Evolutionary conservation across 1,140 invertebrate species (phyloP), one percentile per base, ranked within the genome.

Genomic region (Steinernema feltiae): DNA sequence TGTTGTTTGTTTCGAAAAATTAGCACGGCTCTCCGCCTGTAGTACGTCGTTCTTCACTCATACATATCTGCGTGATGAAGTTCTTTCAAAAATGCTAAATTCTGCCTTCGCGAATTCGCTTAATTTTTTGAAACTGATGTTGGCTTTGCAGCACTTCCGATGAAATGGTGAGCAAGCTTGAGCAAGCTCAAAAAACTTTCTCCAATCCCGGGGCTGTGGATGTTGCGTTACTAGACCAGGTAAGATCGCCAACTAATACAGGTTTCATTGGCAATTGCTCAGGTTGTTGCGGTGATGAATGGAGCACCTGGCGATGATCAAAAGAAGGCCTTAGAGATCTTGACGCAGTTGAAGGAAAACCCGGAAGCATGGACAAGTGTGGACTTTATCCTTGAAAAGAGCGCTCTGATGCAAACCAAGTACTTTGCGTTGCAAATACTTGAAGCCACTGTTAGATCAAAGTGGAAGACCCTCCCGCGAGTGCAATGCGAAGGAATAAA

Each of bases 381-480:
- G 74, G 97, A 99, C 89, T 95, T 95, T 70, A 99, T 99, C 87
- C 89, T 99, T 84, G 96, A 99, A 89, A 99, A 91, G 89, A 91
- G 91, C 18, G 89, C 86, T 86, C 97, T 98, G 87, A 94, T 97
- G 89, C 93, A 99, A 90, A 99, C 97, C 71, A 99, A 99, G 90
- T 99, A 98, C 88, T 99, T 97, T 90, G 97, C 96, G 29, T 89
- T 99, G 82, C 97, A 99, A 90, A 99, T 99, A 86, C 89, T 99
- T 80, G 97, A 99, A 89, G 94, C 96, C 90, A 93, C 98, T 1
- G 99, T 99, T 81, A 97, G 98, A 90, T 98, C 95, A 32, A 90
- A 95, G 87, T 99, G 97, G 97, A 99, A 99, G 91, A 93, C 96
- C 76, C 89, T 99, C 84, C 97, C 97, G 70, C 89, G 94, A 87